These are phyloP conservation scores for Eupleurogrammus muticus DNA, from an alignment of 2,797 vertebrate species.

Conservation along the genomic window DNA sequence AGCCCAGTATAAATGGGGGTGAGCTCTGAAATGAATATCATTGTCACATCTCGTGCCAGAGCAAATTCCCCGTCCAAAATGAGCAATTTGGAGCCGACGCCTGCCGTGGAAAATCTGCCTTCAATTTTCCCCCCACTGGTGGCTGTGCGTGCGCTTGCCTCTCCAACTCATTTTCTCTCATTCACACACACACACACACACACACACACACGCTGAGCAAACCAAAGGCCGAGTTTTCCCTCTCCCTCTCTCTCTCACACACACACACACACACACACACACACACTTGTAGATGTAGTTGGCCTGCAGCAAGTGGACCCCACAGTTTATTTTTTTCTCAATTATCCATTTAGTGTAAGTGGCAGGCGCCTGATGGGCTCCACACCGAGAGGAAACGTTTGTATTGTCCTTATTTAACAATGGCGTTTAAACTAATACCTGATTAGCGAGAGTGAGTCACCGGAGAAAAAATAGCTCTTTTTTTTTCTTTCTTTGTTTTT, in stretches of 20 bases:
- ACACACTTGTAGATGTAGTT: slow-evolving; percentile 52
- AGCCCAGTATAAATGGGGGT: slow-evolving; percentile 62
- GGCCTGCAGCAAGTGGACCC: slow-evolving; percentile 72
- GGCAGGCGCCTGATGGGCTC: slow-evolving; percentile 81
- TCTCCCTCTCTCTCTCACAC: slow-evolving; percentile 24
- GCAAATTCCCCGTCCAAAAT: slow-evolving; percentile 80
- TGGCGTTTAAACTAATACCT: slow-evolving; percentile 75
- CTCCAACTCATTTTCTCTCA: slow-evolving; percentile 22
- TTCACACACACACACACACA: slow-evolving; percentile 33
- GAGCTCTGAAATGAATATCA: slow-evolving; percentile 79
- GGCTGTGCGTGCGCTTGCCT: slow-evolving; percentile 36
- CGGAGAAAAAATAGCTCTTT: slow-evolving; percentile 32
- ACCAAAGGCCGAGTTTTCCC: slow-evolving; percentile 18
- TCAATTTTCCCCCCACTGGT: slow-evolving; percentile 76
- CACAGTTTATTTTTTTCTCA: slow-evolving; percentile 87
- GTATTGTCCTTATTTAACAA: slow-evolving; percentile 79
- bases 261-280: slow-evolving; percentile 37
- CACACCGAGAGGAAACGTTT: slow-evolving; percentile 78
- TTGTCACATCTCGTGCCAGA: slow-evolving; percentile 84
- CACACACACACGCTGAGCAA: slow-evolving; percentile 26
- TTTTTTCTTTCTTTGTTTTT: slow-evolving; percentile 45
- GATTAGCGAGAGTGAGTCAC: slow-evolving; percentile 60
- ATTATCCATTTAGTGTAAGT: slow-evolving; percentile 86
- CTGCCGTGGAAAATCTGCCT: slow-evolving; percentile 81
- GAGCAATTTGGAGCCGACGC: slow-evolving; percentile 76